Evolutionary conservation across 1,140 invertebrate species (phyloP).

Genomic region (Bombus vancouverensis): DNA sequence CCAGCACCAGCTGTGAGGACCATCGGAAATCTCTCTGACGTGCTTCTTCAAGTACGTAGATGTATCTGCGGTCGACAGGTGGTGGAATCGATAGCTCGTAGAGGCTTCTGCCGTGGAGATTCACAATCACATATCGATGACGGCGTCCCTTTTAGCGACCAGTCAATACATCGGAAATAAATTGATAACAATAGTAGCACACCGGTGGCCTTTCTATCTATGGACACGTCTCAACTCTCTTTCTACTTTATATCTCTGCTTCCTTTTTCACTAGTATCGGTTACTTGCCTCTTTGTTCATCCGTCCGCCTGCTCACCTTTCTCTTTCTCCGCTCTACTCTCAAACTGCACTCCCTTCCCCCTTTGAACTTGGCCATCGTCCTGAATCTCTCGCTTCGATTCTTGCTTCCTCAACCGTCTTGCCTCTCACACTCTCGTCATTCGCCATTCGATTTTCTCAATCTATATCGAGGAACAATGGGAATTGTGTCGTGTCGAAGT

Average conservation of each 20-base stretch:
- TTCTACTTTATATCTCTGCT: conserved; percentile 35
- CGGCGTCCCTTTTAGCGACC: conserved; percentile 44
- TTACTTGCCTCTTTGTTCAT: conserved; percentile 10
- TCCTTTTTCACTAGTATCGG: conserved; percentile 13
- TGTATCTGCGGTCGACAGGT: conserved; percentile 37
- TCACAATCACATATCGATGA: conserved; percentile 48
- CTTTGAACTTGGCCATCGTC: neutral
- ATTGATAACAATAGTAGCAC: conserved; percentile 57
- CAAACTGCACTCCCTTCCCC: neutral
- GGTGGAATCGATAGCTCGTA: conserved; percentile 51
- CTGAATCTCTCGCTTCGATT: conserved; percentile 26
- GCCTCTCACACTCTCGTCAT: neutral
- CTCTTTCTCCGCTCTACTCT: neutral
- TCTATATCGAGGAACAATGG: conserved; percentile 44
- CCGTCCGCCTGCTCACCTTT: neutral
- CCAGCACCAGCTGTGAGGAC: neutral
- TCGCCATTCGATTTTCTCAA: conserved; percentile 30
- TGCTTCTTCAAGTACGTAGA: conserved; percentile 7
- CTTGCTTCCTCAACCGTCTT: neutral
- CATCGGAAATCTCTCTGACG: conserved; percentile 17
- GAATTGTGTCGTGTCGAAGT: conserved; percentile 13
- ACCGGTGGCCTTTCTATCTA: conserved; percentile 44
- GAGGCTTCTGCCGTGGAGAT: conserved; percentile 25
- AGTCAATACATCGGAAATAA: conserved; percentile 63
- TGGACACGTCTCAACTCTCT: conserved; percentile 29